Conservation (phyloP, 2,797 vertebrate species). For the Enteromius paludinosus region DNA sequence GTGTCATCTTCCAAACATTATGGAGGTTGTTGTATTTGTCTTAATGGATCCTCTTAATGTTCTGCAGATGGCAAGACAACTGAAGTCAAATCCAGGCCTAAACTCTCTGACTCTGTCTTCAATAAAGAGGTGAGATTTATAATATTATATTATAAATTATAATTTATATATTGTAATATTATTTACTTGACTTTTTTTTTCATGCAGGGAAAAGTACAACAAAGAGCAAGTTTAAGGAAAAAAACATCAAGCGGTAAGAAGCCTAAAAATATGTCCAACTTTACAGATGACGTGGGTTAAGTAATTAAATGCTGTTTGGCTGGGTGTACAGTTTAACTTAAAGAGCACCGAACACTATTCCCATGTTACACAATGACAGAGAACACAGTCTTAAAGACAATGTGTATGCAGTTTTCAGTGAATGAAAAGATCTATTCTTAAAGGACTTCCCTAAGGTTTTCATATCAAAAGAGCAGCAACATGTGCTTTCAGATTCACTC, state of each 20-base stretch:
- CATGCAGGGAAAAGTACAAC: conserved; percentile 59
- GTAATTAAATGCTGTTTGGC: conserved; percentile 23
- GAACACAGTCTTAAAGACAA: conserved; percentile 1
- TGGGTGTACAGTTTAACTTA: neutral
- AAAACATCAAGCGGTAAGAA: conserved; percentile 73
- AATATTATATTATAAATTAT: conserved; percentile 38
- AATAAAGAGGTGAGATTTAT: conserved; percentile 72
- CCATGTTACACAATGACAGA: neutral
- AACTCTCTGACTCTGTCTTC: conserved; percentile 78
- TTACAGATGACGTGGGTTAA: neutral
- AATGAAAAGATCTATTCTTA: conserved; percentile 14
- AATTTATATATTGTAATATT: neutral
- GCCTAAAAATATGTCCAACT: neutral
- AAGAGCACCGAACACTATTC: neutral
- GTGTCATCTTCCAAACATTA: neutral
- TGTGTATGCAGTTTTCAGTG: neutral
- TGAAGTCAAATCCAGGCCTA: conserved; percentile 76
- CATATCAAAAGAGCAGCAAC: conserved; percentile 11
- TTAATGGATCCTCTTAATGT: conserved; percentile 19
- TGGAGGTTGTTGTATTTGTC: neutral
- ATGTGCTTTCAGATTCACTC: conserved; percentile 16
- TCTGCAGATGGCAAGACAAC: conserved; percentile 72
- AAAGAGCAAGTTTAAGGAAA: conserved; percentile 73
- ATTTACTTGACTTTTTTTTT: conserved; percentile 32
- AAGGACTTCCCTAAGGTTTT: neutral